Evolutionary conservation across 2,797 vertebrate genomes (phyloP), one percentile per base, ranked within the genome.

Genomic region (Siniperca undulata): DNA sequence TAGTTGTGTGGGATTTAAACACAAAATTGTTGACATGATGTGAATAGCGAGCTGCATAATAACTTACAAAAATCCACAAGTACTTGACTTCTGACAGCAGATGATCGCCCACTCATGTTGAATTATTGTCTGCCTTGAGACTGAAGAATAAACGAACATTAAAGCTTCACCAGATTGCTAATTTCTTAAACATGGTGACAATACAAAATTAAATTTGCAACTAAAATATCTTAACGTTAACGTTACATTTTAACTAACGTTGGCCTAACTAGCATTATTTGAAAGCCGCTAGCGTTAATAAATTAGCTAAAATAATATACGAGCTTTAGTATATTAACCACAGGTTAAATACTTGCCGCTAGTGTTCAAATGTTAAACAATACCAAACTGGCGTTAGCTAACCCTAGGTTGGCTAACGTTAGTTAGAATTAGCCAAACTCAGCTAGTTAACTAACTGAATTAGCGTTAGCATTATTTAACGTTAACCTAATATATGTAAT

Each of bases 11-110:
- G 6, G 7, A 9, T 44, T 59, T 1, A 56, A 17, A 22, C 55
- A 44, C 11, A n/a, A 64, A 44, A 11, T 27, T 27, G 27, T 27
- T 34, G 13, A 60, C 10, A 19, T 42, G 4, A 36, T 65, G 48
- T 50, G 19, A 5, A 30, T 3, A 67, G 4, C 1, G 9, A n/a
- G n/a, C 12, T 22, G 7, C 20, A n/a, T 24, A 24, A n/a, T 24
- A 16, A 78, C 75, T 85, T 71, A 81, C 79, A 61, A 2, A 34
- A 42, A 10, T 81, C 70, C 12, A 46, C 8, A 34, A 13, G 16
- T 0, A 60, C 19, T 0, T 55, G 36, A 59, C 55, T 34, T 34
- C 19, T 61, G 56, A 7, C 13, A 38, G 50, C 10, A 52, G 10
- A 34, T 55, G 10, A 34, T 55, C 40, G n/a, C 12, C 8, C 38